A percentile compares a stretch with the other conserved stretches of the same genome.
phyloP scores from a whole-genome alignment of 2,113 vertebrate species.

The Nematolebias whitei region DNA sequence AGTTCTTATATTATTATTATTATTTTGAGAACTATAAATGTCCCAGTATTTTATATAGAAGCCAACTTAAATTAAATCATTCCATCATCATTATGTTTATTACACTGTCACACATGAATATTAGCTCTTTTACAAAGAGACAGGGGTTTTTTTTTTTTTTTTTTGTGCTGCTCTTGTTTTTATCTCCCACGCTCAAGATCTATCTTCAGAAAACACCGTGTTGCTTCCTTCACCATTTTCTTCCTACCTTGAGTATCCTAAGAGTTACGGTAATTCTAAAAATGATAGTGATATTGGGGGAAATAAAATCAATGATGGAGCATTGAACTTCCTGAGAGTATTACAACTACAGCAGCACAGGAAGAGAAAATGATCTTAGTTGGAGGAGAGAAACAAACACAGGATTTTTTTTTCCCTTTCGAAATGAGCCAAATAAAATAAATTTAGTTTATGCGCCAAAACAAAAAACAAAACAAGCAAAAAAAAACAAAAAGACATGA shows the following conservation, averaged over 20 bases:
- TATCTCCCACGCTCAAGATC: slow-evolving; percentile 3
- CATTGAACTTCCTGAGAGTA: slow-evolving; percentile 11
- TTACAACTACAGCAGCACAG: neutral
- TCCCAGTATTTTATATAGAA: too few relatives aligned
- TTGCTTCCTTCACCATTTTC: slow-evolving; percentile 20
- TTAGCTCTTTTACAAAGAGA: slow-evolving; percentile 1
- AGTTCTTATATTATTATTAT: too few relatives aligned
- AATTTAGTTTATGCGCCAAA: too few relatives aligned
- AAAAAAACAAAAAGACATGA: neutral
- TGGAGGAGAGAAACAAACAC: too few relatives aligned
- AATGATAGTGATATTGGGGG: neutral
- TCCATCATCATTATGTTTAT: slow-evolving; percentile 19
- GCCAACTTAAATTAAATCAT: too few relatives aligned
- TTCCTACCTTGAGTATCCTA: slow-evolving; percentile 5
- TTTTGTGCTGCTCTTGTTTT: neutral
- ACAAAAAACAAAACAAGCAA: neutral
- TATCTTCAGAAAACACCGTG: slow-evolving; percentile 17
- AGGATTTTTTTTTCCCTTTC: too few relatives aligned
- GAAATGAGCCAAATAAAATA: too few relatives aligned
- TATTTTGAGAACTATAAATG: too few relatives aligned
- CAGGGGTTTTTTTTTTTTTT: too few relatives aligned
- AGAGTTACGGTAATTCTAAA: slow-evolving; percentile 34
- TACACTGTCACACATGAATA: neutral
- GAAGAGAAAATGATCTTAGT: too few relatives aligned
- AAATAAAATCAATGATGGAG: neutral